Base-by-base conservation (phyloP, 53 echinoderm and acorn worm species). In the Luidia sarsii region DNA sequence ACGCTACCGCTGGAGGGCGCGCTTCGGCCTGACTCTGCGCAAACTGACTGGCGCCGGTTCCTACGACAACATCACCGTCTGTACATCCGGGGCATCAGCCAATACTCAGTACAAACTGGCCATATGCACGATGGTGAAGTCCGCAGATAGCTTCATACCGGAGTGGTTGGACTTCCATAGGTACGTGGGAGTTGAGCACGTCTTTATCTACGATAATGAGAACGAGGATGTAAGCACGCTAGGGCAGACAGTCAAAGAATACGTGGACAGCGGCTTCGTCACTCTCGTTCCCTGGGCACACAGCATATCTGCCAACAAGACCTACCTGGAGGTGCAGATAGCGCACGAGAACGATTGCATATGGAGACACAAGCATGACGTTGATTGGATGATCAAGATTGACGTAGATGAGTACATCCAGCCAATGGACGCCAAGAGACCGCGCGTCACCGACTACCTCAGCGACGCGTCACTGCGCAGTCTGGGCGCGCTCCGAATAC, bases 341-440 rank as follows among this genome's bases (percentile, higher is more conserved):
- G 92, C 92, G 0, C 92, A 92, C 28, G 92, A 92, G 63, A 92
- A 92, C 34, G 92, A 92, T 65, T 92, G 92, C 51, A 48, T 92
- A 8, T 92, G 92, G 92, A 57, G 92, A 24, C 89, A 89, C 35
- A 74, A 85, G 53, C 68, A 92, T 48, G 81, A 85, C 64, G 69
- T 85, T n/a, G 48, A 89, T n/a, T 92, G 92, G 92, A 92, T 89
- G 85, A 89, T 92, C 0, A 92, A 92, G 34, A 89, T 89, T 46
- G 89, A 92, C 79, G 88, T 92, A 3, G 89, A 89, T 45, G 92
- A 92, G 60, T 92, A 89, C 33, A 75, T 89, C 8, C 92, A 89
- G 32, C 92, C 89, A 68, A 89, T 92, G 92, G 89, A 92, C 75
- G 53, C 69, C 0, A 60, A 37, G 39, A 65, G 83, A 70, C 82